These are phyloP conservation scores for Lateolabrax maculatus DNA, from an alignment of 2,797 vertebrate genomes.

Conservation along the genomic window DNA sequence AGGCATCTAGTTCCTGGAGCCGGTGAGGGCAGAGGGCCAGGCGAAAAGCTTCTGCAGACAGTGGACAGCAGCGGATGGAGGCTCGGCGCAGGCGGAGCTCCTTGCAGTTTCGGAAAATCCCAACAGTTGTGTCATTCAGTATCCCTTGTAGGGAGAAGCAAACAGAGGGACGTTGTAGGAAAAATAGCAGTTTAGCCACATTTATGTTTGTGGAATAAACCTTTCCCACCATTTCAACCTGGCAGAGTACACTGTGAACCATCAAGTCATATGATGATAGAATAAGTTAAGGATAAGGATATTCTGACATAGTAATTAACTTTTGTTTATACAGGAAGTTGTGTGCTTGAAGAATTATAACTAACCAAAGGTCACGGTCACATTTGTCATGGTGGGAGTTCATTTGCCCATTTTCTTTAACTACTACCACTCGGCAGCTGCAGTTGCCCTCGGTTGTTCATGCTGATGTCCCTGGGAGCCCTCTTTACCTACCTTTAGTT, in stretches of 20 bases:
- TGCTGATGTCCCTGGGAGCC: not conserved
- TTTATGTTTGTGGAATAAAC: constrained; percentile 45
- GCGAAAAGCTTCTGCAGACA: constrained; percentile 92
- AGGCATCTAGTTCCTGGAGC: constrained; percentile 93
- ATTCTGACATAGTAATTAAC: not conserved
- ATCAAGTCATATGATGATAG: constrained; percentile 17
- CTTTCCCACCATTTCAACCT: constrained; percentile 41
- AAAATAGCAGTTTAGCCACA: constrained; percentile 45
- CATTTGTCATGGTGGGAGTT: not conserved
- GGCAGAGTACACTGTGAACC: constrained; percentile 1
- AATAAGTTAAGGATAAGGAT: not conserved
- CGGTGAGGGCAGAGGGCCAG: constrained; percentile 94
- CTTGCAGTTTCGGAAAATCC: constrained; percentile 92
- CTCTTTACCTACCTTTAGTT: constrained; percentile 86
- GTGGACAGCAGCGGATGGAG: constrained; percentile 88
- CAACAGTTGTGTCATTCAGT: constrained; percentile 92
- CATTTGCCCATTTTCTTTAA: not conserved
- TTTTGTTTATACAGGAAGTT: constrained; percentile 5
- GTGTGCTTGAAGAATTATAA: not conserved
- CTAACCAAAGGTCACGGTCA: not conserved
- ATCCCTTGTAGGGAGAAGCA: constrained; percentile 83
- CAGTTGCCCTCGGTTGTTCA: not conserved
- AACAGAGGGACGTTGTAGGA: constrained; percentile 50
- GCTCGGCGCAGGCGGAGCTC: constrained; percentile 91
- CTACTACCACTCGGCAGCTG: not conserved